These are phyloP conservation scores for Clarias macrocephalus DNA, from an alignment of 2,113 vertebrate genomes.

Conservation along the genomic window DNA sequence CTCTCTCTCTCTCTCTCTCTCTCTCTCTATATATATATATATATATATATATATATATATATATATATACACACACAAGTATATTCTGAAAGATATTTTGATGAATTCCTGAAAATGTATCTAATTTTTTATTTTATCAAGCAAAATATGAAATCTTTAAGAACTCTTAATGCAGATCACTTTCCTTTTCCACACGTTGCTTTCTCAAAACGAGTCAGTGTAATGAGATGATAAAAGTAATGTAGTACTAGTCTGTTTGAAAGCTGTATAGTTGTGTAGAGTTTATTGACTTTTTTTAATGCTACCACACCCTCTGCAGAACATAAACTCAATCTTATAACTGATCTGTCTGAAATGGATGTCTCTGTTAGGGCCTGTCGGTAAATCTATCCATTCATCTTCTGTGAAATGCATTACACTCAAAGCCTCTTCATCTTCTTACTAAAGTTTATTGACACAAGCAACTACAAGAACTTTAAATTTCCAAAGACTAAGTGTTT, in stretches of 20 bases:
- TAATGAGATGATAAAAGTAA: neutral
- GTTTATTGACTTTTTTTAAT: neutral
- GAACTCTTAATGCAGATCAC: neutral
- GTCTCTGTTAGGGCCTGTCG: neutral
- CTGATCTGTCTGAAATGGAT: neutral
- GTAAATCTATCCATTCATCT: neutral
- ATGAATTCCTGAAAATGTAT: neutral
- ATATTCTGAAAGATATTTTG: neutral
- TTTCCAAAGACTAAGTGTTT: neutral
- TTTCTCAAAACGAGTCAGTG: neutral
- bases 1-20: too few species aligned
- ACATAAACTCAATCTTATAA: neutral
- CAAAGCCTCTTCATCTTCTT: neutral
- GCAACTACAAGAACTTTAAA: neutral
- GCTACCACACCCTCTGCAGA: neutral
- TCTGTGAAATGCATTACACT: neutral
- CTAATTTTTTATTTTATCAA: neutral
- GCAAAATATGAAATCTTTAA: neutral
- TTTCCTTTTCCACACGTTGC: neutral
- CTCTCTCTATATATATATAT: too few species aligned
- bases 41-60: too few species aligned
- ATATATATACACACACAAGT: too few species aligned
- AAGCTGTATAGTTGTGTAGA: neutral
- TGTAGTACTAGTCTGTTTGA: neutral
- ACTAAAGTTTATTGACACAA: neutral